These are phyloP conservation scores for Caenorhabditis wallacei DNA, from an alignment of 2,888 invertebrate genomes.

Conservation along the genomic window DNA sequence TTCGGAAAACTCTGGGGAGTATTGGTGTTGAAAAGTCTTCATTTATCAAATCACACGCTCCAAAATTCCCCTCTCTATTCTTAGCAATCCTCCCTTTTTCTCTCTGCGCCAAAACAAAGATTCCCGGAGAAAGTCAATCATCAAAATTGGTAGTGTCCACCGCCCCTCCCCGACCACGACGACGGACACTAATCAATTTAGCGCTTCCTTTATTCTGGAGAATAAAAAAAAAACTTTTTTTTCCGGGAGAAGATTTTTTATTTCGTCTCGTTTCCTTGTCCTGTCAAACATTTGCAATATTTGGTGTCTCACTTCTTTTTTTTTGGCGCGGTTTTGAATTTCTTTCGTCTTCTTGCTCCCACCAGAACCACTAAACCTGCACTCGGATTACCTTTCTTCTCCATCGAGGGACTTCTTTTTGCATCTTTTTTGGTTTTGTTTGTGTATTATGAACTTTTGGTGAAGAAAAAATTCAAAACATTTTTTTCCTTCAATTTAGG, in stretches of 20 bases:
- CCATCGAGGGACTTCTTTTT: constrained; percentile 2
- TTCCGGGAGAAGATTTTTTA: background rate
- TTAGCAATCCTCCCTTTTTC: background rate
- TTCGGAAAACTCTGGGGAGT: background rate
- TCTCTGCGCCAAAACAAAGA: constrained; percentile 8
- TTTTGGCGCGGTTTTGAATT: constrained; percentile 47
- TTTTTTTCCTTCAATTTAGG: too few species aligned
- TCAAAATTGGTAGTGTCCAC: constrained; percentile 52
- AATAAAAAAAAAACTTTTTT: background rate
- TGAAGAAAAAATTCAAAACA: too few species aligned
- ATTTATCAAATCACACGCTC: constrained; percentile 53
- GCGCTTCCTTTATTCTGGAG: constrained; percentile 33
- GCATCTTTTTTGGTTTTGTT: background rate
- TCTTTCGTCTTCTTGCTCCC: constrained; percentile 8
- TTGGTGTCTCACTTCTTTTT: constrained; percentile 14
- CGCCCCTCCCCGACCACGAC: background rate
- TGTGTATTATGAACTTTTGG: too few species aligned
- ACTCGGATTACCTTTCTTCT: constrained; percentile 51
- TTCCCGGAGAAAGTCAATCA: constrained; percentile 43
- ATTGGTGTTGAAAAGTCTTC: constrained; percentile 37
- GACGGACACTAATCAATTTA: constrained; percentile 59
- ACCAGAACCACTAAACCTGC: background rate
- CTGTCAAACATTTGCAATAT: constrained; percentile 23
- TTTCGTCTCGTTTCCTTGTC: background rate
- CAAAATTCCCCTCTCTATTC: background rate